Evolutionary conservation across 2,888 invertebrate genomes (phyloP).

Genomic region (Metallyticus violacea): DNA sequence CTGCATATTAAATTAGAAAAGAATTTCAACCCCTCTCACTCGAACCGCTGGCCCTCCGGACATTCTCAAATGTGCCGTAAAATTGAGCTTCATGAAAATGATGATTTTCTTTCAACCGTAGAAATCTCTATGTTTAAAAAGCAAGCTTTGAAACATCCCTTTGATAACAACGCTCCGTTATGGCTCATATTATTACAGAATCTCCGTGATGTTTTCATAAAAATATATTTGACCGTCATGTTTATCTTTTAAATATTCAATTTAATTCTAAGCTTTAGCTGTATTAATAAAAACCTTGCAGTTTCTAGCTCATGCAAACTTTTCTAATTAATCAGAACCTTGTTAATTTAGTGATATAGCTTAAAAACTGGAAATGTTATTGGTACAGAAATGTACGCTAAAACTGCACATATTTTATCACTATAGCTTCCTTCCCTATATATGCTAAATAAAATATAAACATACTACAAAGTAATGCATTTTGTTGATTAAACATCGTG

Average conservation of each 20-base stretch:
- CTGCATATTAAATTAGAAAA: constrained; percentile 3
- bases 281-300: neutral
- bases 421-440: too few relatives aligned
- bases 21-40: neutral
- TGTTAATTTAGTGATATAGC: too few relatives aligned
- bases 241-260: neutral
- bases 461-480: too few relatives aligned
- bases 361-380: too few relatives aligned
- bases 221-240: neutral
- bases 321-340: neutral
- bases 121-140: neutral
- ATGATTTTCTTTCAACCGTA: constrained; percentile 1
- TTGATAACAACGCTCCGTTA: neutral
- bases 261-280: neutral
- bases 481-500: too few relatives aligned
- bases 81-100: constrained; percentile 4
- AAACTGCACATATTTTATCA: too few relatives aligned
- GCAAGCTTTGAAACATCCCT: neutral
- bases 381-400: too few relatives aligned
- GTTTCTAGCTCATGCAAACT: neutral
- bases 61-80: constrained; percentile 8
- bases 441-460: too few relatives aligned
- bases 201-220: neutral
- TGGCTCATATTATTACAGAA: neutral
- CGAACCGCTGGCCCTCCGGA: neutral